These are phyloP conservation scores for Orchesella cincta DNA, from an alignment of 1,140 invertebrate species.

Conservation along the genomic window DNA sequence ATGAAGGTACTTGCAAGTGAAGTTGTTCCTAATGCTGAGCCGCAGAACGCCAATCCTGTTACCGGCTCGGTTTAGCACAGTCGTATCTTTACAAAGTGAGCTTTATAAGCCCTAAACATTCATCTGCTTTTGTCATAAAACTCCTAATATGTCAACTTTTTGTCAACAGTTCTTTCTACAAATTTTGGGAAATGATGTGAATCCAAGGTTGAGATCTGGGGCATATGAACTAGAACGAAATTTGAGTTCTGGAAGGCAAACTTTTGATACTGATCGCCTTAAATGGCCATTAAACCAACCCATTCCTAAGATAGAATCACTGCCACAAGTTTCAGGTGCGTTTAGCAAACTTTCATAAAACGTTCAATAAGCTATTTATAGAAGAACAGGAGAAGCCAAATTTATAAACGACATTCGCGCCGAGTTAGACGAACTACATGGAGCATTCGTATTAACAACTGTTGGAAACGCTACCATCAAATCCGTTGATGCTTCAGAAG, in stretches of 20 bases:
- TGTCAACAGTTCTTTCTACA: conserved; percentile 41
- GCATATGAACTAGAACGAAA: conserved; percentile 42
- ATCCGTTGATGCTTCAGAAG: conserved; percentile 62
- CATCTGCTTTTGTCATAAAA: no score
- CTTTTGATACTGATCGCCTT: conserved; percentile 55
- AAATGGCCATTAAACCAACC: conserved; percentile 58
- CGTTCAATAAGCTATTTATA: conserved; percentile 8
- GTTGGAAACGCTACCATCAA: conserved; percentile 61
- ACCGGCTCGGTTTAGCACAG: conserved; percentile 65
- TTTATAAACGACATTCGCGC: conserved; percentile 63
- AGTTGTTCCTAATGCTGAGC: conserved; percentile 64
- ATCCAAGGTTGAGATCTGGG: conserved; percentile 39
- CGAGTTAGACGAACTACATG: conserved; percentile 64
- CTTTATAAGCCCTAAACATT: no score
- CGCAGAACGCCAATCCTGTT: conserved; percentile 67
- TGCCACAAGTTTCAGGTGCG: conserved; percentile 56
- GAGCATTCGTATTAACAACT: conserved; percentile 65
- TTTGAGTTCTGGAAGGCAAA: conserved; percentile 55
- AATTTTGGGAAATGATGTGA: conserved; percentile 45
- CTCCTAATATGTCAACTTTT: no score
- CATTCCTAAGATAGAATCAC: conserved; percentile 57
- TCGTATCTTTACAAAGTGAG: conserved; percentile 70
- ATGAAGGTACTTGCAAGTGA: conserved; percentile 64
- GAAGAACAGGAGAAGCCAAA: conserved; percentile 55
- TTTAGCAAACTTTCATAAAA: conserved; percentile 32